These are phyloP conservation scores for Galerucella nymphaeae DNA, from an alignment of 2,888 invertebrate species.

Conservation along the genomic window DNA sequence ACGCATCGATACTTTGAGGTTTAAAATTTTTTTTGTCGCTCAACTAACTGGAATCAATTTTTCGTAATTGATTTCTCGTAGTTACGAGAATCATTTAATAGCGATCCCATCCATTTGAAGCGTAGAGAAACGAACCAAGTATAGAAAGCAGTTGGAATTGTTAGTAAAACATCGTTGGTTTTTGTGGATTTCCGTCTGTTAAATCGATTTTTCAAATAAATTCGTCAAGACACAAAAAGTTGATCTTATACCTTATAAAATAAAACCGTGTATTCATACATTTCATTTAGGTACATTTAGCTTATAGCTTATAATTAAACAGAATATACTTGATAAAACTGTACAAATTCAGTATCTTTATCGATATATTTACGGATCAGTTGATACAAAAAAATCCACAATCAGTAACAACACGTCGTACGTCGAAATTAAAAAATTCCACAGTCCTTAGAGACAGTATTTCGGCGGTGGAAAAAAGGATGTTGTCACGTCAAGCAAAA, in stretches of 20 bases:
- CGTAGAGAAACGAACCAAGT: conserved; percentile 25
- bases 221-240: no score
- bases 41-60: conserved; percentile 31
- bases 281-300: no score
- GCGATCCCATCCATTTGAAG: conserved; percentile 14
- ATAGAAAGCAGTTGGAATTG: conserved; percentile 10
- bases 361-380: no score
- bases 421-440: neutral
- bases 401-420: no score
- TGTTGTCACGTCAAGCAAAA: conserved; percentile 54
- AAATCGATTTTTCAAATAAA: neutral
- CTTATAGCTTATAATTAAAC: no score
- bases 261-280: no score
- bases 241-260: no score
- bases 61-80: conserved; percentile 33
- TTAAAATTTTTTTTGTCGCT: conserved; percentile 24
- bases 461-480: conserved; percentile 27
- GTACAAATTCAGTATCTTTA: no score
- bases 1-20: conserved; percentile 35
- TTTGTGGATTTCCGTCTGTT: neutral
- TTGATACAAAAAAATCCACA: no score
- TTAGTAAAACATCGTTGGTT: neutral
- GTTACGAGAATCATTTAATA: conserved; percentile 25
- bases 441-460: neutral
- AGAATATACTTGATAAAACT: no score